phyloP scores from a whole-genome alignment of 2,888 invertebrate species.

The Sthenelais limicola region DNA sequence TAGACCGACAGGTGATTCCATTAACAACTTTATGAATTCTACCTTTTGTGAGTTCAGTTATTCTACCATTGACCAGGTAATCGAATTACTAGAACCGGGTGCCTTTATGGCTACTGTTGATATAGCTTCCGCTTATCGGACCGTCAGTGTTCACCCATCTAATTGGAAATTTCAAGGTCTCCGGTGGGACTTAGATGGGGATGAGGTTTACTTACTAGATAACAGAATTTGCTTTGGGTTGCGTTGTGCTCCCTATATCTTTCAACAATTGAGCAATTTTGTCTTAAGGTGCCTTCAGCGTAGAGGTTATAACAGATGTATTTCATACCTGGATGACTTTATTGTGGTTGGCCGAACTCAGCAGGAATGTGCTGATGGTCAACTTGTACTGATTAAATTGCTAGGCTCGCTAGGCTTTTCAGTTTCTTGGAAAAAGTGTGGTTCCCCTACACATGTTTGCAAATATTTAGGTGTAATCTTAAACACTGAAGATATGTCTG shows the following conservation, averaged over 20 bases:
- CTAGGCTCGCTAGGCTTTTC: background rate
- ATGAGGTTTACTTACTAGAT: background rate
- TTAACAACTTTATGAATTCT: background rate
- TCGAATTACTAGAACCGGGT: background rate
- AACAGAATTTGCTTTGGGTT: too few species aligned
- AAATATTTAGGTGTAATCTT: background rate
- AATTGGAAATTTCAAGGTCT: background rate
- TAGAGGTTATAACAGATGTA: background rate
- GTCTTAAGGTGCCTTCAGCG: background rate
- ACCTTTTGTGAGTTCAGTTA: background rate
- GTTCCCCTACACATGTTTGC: background rate
- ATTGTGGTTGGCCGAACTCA: background rate
- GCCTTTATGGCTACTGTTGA: background rate
- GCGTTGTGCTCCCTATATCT: background rate
- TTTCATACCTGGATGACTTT: background rate
- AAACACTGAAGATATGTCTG: background rate
- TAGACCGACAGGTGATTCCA: background rate
- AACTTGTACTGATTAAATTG: background rate
- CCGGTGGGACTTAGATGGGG: background rate
- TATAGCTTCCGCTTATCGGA: background rate
- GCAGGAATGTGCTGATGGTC: background rate
- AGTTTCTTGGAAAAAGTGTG: background rate
- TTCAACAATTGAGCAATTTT: background rate
- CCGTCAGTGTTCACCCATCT: constrained; percentile 1
- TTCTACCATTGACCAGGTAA: background rate